Evolutionary conservation across 2,888 invertebrate species (phyloP), one percentile per base, ranked within the genome.

Genomic region (Notodonta dromedarius): DNA sequence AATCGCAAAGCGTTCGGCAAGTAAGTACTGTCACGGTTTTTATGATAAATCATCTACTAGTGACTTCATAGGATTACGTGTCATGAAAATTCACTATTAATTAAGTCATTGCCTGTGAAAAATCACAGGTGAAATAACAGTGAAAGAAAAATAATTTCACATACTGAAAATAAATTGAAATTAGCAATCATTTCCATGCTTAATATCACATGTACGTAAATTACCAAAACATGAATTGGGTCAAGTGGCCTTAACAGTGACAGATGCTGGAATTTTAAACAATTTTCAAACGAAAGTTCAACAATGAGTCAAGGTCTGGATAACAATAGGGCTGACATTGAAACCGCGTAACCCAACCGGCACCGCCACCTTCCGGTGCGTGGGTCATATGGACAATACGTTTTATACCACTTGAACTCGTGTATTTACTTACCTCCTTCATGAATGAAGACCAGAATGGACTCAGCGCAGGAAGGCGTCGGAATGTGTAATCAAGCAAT

Each of bases 281-380:
- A 59, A 46, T 58, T 63, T 67, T 67, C 58, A 62, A 68, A 66
- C 68, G 62, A 77, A 74, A 79, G 77, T 79, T 77, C 68, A 79
- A 67, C 61, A 63, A 59, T 62, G 67, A 56, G 67, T 69, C 79
- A 79, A 79, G 79, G 79, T 69, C 63, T 57, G 55, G 57, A 58
- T 59, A 72, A 73, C 72, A 74, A 73, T 77, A 70, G 67, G 58
- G 62, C 57, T 66, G 73, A 65, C 76, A 71, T 67, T 74, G 71
- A 59, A 57, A 63, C 50, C 65, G 53, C 60, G 58, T 60, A 60
- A 62, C 16, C 16, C 50, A 50, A 50, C 16, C 58, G 50, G 50
- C 50, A 16, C n/a, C 12, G 62, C 48, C 60, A 46, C 59, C 65
- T 70, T 78, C 74, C 74, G 74, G 71, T 69, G 68, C 71, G 67